A percentile compares a stretch with the other conserved stretches of the same genome.
phyloP scores from a whole-genome alignment of 2,888 invertebrate genomes.

The Lasioglossum figueresi region DNA sequence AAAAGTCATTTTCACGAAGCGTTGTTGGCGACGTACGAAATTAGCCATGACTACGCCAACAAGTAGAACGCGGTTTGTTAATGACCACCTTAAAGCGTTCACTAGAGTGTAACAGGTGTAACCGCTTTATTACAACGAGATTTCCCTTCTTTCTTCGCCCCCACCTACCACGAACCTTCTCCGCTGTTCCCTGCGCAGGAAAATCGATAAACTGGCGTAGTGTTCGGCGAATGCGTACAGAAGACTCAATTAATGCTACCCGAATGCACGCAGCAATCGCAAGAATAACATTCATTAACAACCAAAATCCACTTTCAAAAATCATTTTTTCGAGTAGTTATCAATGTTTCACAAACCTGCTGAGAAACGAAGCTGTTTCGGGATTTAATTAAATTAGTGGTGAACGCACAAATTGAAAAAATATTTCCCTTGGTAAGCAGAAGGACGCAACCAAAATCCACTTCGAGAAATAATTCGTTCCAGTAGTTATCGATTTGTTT shows the following conservation, averaged over 20 bases:
- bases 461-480: not conserved
- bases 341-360: not conserved
- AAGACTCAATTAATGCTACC: slow-evolving; percentile 3
- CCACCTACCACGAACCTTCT: not conserved
- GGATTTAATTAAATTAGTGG: not conserved
- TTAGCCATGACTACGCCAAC: slow-evolving; percentile 9
- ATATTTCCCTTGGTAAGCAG: not conserved
- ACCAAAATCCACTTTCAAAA: not conserved
- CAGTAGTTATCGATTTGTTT: not conserved
- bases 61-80: slow-evolving; percentile 54
- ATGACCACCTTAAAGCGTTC: slow-evolving; percentile 52
- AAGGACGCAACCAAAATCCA: not conserved
- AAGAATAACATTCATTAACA: not conserved
- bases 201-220: slow-evolving; percentile 73
- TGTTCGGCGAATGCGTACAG: slow-evolving; percentile 37
- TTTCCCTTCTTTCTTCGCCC: slow-evolving; percentile 53
- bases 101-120: slow-evolving; percentile 69
- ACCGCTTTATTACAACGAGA: slow-evolving; percentile 58
- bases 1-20: not conserved
- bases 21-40: not conserved
- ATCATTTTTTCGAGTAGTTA: not conserved
- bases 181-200: slow-evolving; percentile 26
- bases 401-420: not conserved
- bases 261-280: not conserved
- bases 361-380: not conserved